A percentile compares a stretch with the other conserved stretches of the same genome.
phyloP scores from a whole-genome alignment of 2,113 vertebrate genomes.

The Empidonax traillii region DNA sequence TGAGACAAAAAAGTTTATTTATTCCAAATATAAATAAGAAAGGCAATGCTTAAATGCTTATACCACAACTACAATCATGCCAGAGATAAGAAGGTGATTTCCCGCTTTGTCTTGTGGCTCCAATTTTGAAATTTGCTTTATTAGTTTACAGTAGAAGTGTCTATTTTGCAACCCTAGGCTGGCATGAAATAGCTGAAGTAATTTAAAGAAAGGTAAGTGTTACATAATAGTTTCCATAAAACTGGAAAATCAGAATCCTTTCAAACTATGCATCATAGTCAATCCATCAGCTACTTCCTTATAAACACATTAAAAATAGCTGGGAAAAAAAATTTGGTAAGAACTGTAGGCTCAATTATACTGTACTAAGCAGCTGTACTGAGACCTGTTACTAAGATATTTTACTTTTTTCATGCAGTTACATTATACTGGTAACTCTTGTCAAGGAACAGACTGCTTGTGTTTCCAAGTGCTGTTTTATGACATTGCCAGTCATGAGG shows the following conservation, averaged over 20 bases:
- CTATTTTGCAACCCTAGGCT: background rate
- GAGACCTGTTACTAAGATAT: background rate
- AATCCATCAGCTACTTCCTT: slow-evolving; percentile 29
- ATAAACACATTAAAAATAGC: slow-evolving; percentile 48
- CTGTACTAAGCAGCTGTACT: background rate
- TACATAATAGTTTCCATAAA: slow-evolving; percentile 32
- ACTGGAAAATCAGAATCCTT: slow-evolving; percentile 16
- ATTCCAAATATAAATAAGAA: slow-evolving; percentile 20
- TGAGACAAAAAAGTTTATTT: slow-evolving; percentile 37
- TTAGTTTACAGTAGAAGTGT: background rate
- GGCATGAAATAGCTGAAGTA: slow-evolving; percentile 38
- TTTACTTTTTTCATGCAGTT: background rate
- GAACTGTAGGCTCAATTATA: background rate
- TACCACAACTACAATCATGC: background rate
- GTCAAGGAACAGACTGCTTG: background rate
- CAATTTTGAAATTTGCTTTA: background rate
- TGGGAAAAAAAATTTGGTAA: slow-evolving; percentile 23
- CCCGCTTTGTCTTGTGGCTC: background rate
- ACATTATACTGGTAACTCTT: background rate
- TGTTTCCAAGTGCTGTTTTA: background rate
- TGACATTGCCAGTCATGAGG: background rate
- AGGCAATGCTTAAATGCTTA: background rate
- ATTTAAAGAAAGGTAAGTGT: slow-evolving; percentile 56
- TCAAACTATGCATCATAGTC: slow-evolving; percentile 18
- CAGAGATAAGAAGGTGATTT: background rate